Base-by-base conservation (phyloP, 2,888 invertebrate species). In the Acronicta leporina region DNA sequence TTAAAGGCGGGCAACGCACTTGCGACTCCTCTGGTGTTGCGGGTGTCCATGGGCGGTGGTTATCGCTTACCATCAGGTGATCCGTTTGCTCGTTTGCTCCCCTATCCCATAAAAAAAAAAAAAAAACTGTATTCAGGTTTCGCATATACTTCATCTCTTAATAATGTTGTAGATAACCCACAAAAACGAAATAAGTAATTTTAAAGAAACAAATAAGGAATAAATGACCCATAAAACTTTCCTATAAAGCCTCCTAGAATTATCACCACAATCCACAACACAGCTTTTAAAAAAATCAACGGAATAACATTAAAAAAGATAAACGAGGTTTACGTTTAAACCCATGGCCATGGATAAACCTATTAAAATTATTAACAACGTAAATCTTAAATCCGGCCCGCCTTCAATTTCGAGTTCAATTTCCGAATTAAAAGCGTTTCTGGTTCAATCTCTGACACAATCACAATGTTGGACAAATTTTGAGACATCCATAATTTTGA, bases 381-480 rank as follows among this genome's bases (percentile, higher is more conserved):
- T 38, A 30, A 38, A 47, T 40, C 8, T 58, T 6, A 40, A 52
- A 48, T 59, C 33, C 35, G 6, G 25, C 5, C 7, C 25, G 16
- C 40, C 35, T 41, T 25, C 16, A 47, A 15, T 50, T 8, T 58
- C 16, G 30, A 16, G 51, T 47, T 48, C 47, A 65, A 65, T 52
- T 58, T 59, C 15, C 40, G 7, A 59, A 47, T 33, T 51, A 52
- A 52, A 66, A 59, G 42, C n/a, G 33, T 47, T 44, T 27, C 16
- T 43, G 42, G n/a, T 20, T 52, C 46, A 16, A 47, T 47, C 16
- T 50, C 45, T 44, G 33, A 40, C 8, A 40, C 33, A 46, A 11
- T 42, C 14, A 53, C 25, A 66, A 48, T 49, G 33, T 27, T 6
- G 5, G 53, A 66, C 44, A 38, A 53, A 66, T 52, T 65, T 4